These are phyloP conservation scores for Achroia grisella DNA, from an alignment of 1,140 invertebrate genomes.

Conservation along the genomic window DNA sequence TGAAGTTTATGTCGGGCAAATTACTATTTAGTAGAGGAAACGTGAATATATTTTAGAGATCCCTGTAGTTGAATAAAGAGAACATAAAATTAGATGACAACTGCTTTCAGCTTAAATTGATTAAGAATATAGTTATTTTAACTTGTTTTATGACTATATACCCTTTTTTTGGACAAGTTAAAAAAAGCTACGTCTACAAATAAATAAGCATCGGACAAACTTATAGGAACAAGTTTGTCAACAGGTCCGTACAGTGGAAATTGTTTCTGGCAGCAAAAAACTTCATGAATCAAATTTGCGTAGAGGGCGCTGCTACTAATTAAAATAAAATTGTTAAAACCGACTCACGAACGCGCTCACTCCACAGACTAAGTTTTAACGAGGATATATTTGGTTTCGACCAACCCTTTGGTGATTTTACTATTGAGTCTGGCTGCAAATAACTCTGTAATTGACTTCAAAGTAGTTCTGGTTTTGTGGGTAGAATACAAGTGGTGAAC, in stretches of 20 bases:
- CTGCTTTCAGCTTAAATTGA: no score
- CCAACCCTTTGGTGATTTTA: slow-evolving; percentile 70
- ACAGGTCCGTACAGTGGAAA: background rate
- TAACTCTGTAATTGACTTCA: slow-evolving; percentile 71
- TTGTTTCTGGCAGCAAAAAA: slow-evolving; percentile 25
- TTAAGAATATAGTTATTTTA: no score
- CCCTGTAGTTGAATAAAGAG: no score
- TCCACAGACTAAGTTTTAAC: slow-evolving; percentile 68
- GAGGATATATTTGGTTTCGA: slow-evolving; percentile 71
- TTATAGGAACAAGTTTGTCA: background rate
- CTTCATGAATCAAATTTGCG: slow-evolving; percentile 48
- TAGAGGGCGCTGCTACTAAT: slow-evolving; percentile 60
- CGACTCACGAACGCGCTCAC: slow-evolving; percentile 35
- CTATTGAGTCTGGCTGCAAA: slow-evolving; percentile 69
- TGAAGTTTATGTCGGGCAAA: no score
- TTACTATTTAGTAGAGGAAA: no score
- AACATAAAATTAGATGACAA: no score
- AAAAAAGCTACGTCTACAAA: no score
- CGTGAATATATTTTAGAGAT: no score
- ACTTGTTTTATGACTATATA: no score
- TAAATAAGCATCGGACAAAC: no score
- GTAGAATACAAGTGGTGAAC: slow-evolving; percentile 40
- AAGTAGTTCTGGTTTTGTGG: slow-evolving; percentile 59
- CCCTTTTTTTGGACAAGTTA: no score
- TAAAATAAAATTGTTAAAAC: slow-evolving; percentile 73